Base-by-base conservation (phyloP, 2,888 invertebrate genomes). In the Drosophila ezoana region DNA sequence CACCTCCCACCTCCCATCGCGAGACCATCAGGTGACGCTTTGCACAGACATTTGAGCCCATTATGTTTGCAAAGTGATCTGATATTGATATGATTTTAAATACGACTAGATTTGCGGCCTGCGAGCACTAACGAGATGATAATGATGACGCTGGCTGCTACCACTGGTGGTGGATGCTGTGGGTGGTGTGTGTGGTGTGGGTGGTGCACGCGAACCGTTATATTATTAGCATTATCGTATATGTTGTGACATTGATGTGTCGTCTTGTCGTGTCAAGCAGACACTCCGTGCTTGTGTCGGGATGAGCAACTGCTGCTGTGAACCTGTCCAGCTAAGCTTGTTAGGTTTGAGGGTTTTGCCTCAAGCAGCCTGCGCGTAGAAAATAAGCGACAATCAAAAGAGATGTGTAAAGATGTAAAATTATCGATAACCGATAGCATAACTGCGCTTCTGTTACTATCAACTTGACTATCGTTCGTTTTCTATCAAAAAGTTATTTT, bases 11-110 rank as follows among this genome's bases (percentile, higher is more conserved):
- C 14, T 2, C 35, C 35, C 11, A 54, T 3, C 49, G 33, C 48
- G 49, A 10, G 32, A 32, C 37, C 51, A 35, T 61, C 45, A 37
- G 51, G 23, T 52, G 28, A 28, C 28, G 56, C 47, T 58, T 71
- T 53, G 54, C 57, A 58, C 38, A 45, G 45, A 57, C 64, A 68
- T 68, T 73, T 56, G 48, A 49, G 67, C 64, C 66, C 57, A 78
- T 84, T 76, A 72, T 84, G 62, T 69, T 66, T 54, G 66, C 69
- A 75, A 67, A 71, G 53, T 82, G 83, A 83, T 83, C 70, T 69
- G 72, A 71, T 78, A 76, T 80, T 69, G 80, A 83, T 83, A 77
- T 76, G 86, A 71, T 78, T 82, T 83, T 70, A 82, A 82, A 79
- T 76, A 59, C 75, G 47, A 53, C 47, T 56, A 53, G 61, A 60